Evolutionary conservation across 64 coral and sea anemone genomes (phyloP), one percentile per base, ranked within the genome.

Genomic region (Anthopleura sola): DNA sequence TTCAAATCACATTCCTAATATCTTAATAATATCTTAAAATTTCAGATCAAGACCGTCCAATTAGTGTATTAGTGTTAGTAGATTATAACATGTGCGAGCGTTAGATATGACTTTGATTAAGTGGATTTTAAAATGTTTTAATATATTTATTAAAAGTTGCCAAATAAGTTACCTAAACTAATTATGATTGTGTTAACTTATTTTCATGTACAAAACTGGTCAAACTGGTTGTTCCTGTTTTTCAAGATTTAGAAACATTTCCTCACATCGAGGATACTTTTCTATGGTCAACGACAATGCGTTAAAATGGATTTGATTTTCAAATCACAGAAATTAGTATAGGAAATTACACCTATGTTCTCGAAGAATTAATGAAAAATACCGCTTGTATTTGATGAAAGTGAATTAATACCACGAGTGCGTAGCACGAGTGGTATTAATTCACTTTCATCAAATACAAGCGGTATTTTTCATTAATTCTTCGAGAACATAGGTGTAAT

Each of bases 221-320:
- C 19, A 58, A 21, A 58, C 55, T 20, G 15, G 55, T 58, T 58
- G 16, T 17, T 58, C 55, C 55, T 58, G 55, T n/a, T 58, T 21
- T 58, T 48, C 46, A 48, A 11, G 21, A 58, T 1, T n/a, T n/a
- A n/a, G 5, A 48, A 48, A 20, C 1, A 31, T 75, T 75, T 75
- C 69, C 69, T 75, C 69, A 75, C 14, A 75, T 75, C 36, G 69
- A 75, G 69, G 69, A 75, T 75, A 75, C 69, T 34, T 2, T 16
- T 3, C n/a, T 1, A 34, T 15, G 69, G 14, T 75, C 69, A 75
- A 75, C 69, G 69, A 31, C 29, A 75, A 75, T 34, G 32, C 32
- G 36, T 75, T 75, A 5, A 24, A 48, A 48, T 48, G 46, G 3
- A 17, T 58, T 31, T 23, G 18, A 33, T 34, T 28, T 34, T 75